These are phyloP conservation scores for Hemicordylus capensis DNA, from an alignment of 2,113 vertebrate species.

Conservation along the genomic window DNA sequence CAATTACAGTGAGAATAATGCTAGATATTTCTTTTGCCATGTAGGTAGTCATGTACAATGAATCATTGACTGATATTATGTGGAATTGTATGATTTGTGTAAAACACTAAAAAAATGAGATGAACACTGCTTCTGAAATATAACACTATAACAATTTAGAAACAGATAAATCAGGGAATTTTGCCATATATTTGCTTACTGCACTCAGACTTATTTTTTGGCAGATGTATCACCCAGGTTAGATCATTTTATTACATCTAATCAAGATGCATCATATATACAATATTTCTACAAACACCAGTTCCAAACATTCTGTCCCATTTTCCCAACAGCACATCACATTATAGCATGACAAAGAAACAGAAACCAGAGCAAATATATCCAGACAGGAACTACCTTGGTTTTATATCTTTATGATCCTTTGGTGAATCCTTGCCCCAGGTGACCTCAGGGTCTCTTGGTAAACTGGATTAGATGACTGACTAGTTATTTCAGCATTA, in stretches of 20 bases:
- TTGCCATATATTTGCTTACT: neutral
- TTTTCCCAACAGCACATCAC: neutral
- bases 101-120: neutral
- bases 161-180: neutral
- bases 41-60: neutral
- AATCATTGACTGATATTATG: neutral
- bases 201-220: neutral
- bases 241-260: neutral
- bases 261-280: neutral
- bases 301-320: neutral
- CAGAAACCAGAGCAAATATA: neutral
- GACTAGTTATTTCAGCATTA: neutral
- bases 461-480: neutral
- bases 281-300: neutral
- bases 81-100: neutral
- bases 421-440: neutral
- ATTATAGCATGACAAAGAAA: neutral
- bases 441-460: too few relatives aligned
- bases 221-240: neutral
- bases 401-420: neutral
- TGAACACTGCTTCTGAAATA: neutral
- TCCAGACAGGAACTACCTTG: neutral
- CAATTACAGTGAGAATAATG: neutral
- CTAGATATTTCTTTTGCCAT: neutral
- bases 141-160: neutral